A percentile compares a stretch with the other conserved stretches of the same genome.
Evolutionary conservation across 2,113 vertebrate genomes (phyloP).

Genomic region (Ictalurus punctatus): DNA sequence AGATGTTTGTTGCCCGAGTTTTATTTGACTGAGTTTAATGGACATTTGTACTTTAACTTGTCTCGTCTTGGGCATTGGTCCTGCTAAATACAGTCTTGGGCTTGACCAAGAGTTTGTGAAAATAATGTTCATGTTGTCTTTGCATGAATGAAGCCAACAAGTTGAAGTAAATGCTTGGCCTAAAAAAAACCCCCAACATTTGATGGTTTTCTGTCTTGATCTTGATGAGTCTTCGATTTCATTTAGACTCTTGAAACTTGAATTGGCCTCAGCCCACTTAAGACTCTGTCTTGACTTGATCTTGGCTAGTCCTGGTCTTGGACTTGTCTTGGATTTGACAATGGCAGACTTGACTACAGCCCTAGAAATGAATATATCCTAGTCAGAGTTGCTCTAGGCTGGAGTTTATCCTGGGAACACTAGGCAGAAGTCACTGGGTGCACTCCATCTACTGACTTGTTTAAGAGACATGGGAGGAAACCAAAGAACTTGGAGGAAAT

Average conservation of each 20-base stretch:
- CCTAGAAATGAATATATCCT: not conserved
- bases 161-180: not conserved
- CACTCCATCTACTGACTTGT: not conserved
- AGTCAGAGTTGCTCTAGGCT: not conserved
- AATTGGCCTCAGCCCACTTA: not conserved
- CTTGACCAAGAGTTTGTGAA: not conserved
- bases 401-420: not conserved
- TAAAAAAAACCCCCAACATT: not conserved
- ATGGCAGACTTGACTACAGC: not conserved
- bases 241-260: not conserved
- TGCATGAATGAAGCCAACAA: not conserved
- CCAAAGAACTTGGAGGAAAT: not conserved
- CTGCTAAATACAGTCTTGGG: not conserved
- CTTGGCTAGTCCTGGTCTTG: not conserved
- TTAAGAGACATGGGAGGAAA: not conserved
- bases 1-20: not conserved
- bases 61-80: not conserved
- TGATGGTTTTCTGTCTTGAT: not conserved
- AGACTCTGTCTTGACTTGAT: not conserved
- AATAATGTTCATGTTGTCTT: not conserved
- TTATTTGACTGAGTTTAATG: not conserved
- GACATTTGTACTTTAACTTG: not conserved
- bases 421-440: not conserved
- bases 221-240: not conserved
- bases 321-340: not conserved